These are phyloP conservation scores for Ophion slaviceki DNA, from an alignment of 2,888 invertebrate genomes.

Conservation along the genomic window DNA sequence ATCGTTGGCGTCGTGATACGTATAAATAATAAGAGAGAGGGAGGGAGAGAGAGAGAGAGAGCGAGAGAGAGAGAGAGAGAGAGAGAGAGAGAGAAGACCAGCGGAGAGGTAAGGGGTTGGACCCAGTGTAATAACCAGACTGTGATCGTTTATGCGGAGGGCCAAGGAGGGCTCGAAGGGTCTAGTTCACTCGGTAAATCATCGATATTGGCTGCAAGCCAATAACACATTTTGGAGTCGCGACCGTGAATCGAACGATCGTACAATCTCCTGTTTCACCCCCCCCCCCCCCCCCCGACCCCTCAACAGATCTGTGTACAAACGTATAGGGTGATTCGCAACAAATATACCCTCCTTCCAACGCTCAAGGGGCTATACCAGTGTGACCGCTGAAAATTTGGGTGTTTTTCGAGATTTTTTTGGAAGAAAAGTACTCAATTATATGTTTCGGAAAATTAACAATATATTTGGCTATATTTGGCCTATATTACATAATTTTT, in stretches of 20 bases:
- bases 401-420: no score
- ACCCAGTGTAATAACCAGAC: constrained; percentile 75
- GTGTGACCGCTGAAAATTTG: no score
- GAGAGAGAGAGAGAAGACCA: not conserved
- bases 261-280: constrained; percentile 59
- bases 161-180: constrained; percentile 21
- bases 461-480: no score
- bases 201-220: constrained; percentile 77
- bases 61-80: not conserved
- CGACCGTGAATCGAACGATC: constrained; percentile 59
- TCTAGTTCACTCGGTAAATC: constrained; percentile 76
- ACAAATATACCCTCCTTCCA: not conserved
- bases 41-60: not conserved
- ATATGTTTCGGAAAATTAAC: no score
- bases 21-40: constrained; percentile 75
- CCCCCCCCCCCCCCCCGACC: not conserved
- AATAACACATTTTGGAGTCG: constrained; percentile 69
- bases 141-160: constrained; percentile 35
- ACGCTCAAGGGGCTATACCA: no score
- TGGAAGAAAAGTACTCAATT: no score
- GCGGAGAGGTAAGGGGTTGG: constrained; percentile 44
- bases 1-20: constrained; percentile 60
- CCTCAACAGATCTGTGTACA: not conserved
- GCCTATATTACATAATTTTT: no score
- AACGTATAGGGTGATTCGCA: not conserved